A percentile compares a stretch with the other conserved stretches of the same genome.
Evolutionary conservation across 2,888 invertebrate genomes (phyloP).

Genomic region (Acleris holmiana): DNA sequence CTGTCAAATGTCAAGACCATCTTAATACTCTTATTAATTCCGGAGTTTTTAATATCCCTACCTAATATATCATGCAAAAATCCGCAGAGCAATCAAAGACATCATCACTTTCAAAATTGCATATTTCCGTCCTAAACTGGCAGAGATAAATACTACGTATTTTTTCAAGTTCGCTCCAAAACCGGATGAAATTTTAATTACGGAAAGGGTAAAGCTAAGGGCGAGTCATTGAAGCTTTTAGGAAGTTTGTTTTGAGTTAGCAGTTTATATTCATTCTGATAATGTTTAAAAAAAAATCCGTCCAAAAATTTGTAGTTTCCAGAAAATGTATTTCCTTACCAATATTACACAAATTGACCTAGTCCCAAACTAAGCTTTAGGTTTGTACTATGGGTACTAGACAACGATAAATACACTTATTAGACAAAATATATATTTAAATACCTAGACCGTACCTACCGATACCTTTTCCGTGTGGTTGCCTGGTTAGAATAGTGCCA

Average conservation of each 20-base stretch:
- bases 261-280: too few relatives aligned
- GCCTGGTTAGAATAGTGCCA: too few relatives aligned
- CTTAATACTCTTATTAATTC: background rate
- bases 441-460: too few relatives aligned
- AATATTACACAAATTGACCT: too few relatives aligned
- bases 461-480: too few relatives aligned
- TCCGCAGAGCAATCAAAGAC: conserved; percentile 1
- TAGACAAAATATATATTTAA: too few relatives aligned
- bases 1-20: background rate
- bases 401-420: too few relatives aligned
- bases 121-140: conserved; percentile 10
- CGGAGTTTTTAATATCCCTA: background rate
- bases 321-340: too few relatives aligned
- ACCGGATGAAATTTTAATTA: conserved; percentile 1
- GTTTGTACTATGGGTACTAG: too few relatives aligned
- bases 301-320: too few relatives aligned
- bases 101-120: conserved; percentile 11
- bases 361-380: too few relatives aligned
- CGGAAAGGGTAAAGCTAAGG: conserved; percentile 8
- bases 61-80: background rate
- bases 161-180: conserved; percentile 2
- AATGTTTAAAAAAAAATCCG: too few relatives aligned
- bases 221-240: background rate
- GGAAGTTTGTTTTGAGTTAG: background rate
- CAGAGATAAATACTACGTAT: conserved; percentile 5